phyloP scores from a whole-genome alignment of 2,797 vertebrate genomes.

The Cetoscarus ocellatus region DNA sequence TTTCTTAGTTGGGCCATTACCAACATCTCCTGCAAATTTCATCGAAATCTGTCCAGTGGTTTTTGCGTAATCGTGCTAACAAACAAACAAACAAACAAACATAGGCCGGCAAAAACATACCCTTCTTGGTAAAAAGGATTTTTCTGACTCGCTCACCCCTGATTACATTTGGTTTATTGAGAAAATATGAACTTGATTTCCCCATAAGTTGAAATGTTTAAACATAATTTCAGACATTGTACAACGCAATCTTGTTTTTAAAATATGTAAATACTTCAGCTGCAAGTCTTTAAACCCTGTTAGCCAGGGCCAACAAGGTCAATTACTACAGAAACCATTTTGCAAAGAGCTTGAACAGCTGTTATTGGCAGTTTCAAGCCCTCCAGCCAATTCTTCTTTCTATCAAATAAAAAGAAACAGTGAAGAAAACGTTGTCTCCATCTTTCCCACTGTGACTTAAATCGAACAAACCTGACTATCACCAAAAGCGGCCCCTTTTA shows the following conservation, averaged over 20 bases:
- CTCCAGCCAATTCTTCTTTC: background rate
- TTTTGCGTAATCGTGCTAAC: no score
- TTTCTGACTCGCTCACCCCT: no score
- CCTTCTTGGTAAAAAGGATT: no score
- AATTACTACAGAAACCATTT: no score
- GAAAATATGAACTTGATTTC: background rate
- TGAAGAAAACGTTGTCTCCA: background rate
- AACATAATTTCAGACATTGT: background rate
- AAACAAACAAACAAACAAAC: no score
- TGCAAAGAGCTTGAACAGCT: no score
- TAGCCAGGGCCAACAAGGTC: no score
- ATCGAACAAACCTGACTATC: no score
- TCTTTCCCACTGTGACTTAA: conserved; percentile 1
- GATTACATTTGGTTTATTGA: background rate
- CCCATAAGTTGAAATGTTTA: background rate
- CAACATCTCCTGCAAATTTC: no score
- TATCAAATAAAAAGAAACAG: background rate
- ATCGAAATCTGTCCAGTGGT: no score
- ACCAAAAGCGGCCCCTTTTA: background rate
- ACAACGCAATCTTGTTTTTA: background rate
- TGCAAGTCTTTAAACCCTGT: background rate
- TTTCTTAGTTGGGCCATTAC: no score
- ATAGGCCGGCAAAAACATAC: no score
- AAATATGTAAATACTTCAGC: background rate
- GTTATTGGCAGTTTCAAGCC: background rate